These are phyloP conservation scores for Andrena praecox DNA, from an alignment of 2,888 invertebrate genomes.

Conservation along the genomic window DNA sequence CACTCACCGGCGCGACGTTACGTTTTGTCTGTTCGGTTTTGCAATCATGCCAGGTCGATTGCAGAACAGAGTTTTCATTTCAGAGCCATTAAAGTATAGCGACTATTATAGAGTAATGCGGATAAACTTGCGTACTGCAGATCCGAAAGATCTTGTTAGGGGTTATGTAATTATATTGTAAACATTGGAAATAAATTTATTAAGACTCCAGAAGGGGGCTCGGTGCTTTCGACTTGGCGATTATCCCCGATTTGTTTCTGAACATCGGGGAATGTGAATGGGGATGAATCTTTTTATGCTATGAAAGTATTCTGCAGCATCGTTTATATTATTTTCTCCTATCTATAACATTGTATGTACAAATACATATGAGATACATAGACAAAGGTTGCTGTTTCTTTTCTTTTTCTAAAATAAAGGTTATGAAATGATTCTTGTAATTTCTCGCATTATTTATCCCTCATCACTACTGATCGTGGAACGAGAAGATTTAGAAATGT, in stretches of 20 bases:
- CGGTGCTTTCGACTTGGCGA: slow-evolving; percentile 36
- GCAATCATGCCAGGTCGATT: slow-evolving; percentile 44
- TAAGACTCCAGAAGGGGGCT: slow-evolving; percentile 43
- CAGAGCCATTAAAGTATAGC: slow-evolving; percentile 46
- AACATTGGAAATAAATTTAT: slow-evolving; percentile 67
- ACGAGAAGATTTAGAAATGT: too few species aligned
- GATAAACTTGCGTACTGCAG: slow-evolving; percentile 32
- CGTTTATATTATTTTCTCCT: slow-evolving; percentile 44
- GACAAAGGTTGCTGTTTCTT: slow-evolving; percentile 6
- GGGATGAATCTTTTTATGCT: slow-evolving; percentile 15
- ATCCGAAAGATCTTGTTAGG: slow-evolving; percentile 43
- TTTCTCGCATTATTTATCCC: background rate
- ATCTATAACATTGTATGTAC: slow-evolving; percentile 47
- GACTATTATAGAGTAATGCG: slow-evolving; percentile 40
- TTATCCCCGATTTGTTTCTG: slow-evolving; percentile 25
- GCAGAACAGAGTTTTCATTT: slow-evolving; percentile 49
- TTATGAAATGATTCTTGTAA: background rate
- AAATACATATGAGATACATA: slow-evolving; percentile 43
- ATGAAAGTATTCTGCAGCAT: slow-evolving; percentile 25
- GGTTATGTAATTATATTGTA: slow-evolving; percentile 64
- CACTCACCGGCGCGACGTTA: slow-evolving; percentile 21
- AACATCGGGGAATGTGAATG: background rate
- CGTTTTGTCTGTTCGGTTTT: slow-evolving; percentile 35
- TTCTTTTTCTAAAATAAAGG: slow-evolving; percentile 38
- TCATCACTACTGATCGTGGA: too few species aligned